Evolutionary conservation across 2,888 invertebrate genomes (phyloP).

Genomic region (Pyrrhosoma nymphula): DNA sequence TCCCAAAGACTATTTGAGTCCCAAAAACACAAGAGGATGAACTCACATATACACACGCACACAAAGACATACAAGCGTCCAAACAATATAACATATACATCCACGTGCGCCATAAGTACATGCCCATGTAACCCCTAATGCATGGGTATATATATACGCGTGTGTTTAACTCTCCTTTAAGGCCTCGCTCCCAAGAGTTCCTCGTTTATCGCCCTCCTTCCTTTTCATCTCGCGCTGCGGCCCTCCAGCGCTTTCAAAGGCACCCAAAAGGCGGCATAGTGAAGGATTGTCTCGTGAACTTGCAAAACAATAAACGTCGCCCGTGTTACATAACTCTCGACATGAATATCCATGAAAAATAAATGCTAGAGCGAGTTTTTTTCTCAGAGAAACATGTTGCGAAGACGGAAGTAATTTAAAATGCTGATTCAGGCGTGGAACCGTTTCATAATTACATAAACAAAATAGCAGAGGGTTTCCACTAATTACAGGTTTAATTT

Average conservation of each 20-base stretch:
- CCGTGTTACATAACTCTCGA: background rate
- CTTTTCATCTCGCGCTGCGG: background rate
- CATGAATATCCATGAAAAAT: background rate
- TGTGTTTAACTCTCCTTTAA: conserved; percentile 1
- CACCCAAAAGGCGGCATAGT: background rate
- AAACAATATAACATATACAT: conserved; percentile 3
- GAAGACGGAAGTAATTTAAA: no score
- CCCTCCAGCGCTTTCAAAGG: background rate
- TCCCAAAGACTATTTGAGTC: conserved; percentile 14
- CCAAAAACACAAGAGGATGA: background rate
- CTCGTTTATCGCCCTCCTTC: background rate
- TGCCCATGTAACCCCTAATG: background rate
- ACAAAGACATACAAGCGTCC: background rate
- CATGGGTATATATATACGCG: background rate
- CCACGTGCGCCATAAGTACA: background rate
- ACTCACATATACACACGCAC: background rate
- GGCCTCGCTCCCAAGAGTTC: background rate
- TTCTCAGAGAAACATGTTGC: background rate
- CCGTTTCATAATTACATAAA: no score
- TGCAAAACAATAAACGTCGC: background rate
- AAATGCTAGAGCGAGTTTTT: background rate
- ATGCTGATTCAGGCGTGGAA: no score
- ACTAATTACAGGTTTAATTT: no score
- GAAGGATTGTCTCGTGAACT: background rate
- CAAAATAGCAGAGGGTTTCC: no score